Percentiles rank a stretch among this genome's conserved stretches.
Conservation (phyloP, 2,888 invertebrate genomes). For the Ptychoptera albimana region DNA sequence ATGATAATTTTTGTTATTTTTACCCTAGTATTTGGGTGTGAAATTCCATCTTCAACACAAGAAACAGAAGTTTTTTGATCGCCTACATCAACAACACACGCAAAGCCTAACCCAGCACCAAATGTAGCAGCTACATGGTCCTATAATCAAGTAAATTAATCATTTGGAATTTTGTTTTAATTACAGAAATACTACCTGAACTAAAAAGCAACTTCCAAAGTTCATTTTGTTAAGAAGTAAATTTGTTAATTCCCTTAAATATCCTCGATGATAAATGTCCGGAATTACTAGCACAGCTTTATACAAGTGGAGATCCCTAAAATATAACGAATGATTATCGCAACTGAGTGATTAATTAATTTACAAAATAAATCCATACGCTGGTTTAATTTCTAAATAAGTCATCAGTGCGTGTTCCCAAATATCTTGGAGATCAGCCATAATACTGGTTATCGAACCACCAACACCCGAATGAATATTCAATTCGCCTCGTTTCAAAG, state of each 20-base stretch:
- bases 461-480: conserved; percentile 72
- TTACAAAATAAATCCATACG: background rate
- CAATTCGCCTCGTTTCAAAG: conserved; percentile 72
- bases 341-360: background rate
- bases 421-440: conserved; percentile 74
- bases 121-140: conserved; percentile 77
- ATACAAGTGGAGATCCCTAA: conserved; percentile 54
- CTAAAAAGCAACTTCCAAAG: conserved; percentile 54
- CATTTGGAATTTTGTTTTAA: background rate
- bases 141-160: conserved; percentile 26
- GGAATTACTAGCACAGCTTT: conserved; percentile 78
- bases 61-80: conserved; percentile 92
- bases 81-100: conserved; percentile 89
- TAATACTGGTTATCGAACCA: conserved; percentile 68
- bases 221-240: conserved; percentile 65
- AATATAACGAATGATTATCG: conserved; percentile 4
- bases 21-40: conserved; percentile 70
- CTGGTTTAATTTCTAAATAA: background rate
- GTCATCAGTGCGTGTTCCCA: conserved; percentile 65
- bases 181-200: conserved; percentile 12
- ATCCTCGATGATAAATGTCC: conserved; percentile 73
- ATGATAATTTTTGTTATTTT: conserved; percentile 8
- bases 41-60: conserved; percentile 93
- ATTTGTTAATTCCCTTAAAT: conserved; percentile 71
- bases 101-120: conserved; percentile 68